These are phyloP conservation scores for Trichosurus vulpecula DNA, from an alignment of 2,797 vertebrate species.

Conservation along the genomic window DNA sequence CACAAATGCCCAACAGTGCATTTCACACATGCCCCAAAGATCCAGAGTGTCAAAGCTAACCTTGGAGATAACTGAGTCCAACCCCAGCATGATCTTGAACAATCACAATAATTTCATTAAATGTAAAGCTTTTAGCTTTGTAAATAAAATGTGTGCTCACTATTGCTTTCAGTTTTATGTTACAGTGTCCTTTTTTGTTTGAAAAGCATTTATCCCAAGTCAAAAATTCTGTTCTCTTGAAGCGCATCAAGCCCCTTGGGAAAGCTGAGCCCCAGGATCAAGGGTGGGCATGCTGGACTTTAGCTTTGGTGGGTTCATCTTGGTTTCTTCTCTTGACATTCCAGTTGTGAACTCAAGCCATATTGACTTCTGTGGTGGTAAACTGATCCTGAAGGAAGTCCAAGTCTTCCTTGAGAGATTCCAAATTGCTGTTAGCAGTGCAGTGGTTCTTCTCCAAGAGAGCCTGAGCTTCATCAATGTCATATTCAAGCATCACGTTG, in stretches of 20 bases:
- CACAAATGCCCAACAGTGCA: conserved; percentile 21
- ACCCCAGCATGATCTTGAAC: background rate
- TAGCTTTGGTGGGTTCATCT: conserved; percentile 93
- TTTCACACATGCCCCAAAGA: conserved; percentile 55
- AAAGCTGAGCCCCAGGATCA: conserved; percentile 86
- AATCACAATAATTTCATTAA: conserved; percentile 78
- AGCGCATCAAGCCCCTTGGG: conserved; percentile 61
- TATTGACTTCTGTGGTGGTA: no score
- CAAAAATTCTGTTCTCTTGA: conserved; percentile 72
- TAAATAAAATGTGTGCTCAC: conserved; percentile 82
- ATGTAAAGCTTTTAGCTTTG: conserved; percentile 82
- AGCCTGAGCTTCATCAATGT: no score
- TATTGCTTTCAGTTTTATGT: conserved; percentile 70
- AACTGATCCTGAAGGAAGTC: no score
- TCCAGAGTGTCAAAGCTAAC: conserved; percentile 64
- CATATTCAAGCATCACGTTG: no score
- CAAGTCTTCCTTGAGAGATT: no score
- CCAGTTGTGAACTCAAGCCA: conserved; percentile 99
- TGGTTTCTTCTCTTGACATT: conserved; percentile 98
- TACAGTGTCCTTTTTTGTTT: conserved; percentile 59
- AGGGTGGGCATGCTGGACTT: conserved; percentile 87
- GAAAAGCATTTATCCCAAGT: conserved; percentile 78
- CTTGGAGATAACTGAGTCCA: background rate
- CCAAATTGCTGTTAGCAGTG: no score
- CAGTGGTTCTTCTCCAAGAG: no score